Conservation (phyloP, 2,113 vertebrate species). For the Loxodonta africana region DNA sequence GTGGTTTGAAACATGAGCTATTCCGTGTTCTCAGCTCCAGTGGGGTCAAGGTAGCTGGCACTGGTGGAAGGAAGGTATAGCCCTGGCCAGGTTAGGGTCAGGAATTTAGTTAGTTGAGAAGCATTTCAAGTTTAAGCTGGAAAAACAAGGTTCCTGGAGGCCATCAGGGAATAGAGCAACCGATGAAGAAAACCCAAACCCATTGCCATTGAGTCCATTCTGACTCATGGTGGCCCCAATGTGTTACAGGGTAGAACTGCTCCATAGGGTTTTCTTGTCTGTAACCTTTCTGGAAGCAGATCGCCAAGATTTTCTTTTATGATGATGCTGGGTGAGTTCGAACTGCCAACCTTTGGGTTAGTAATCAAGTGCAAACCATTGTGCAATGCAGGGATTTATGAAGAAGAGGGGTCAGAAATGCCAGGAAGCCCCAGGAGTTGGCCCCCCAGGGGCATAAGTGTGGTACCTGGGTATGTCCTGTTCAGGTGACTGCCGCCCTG, state of each 20-base stretch:
- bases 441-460: not conserved
- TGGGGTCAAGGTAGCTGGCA: not conserved
- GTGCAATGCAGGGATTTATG: not conserved
- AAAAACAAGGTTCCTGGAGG: not conserved
- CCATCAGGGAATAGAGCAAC: not conserved
- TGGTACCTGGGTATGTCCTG: not conserved
- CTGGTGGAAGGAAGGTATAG: not conserved
- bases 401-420: not conserved
- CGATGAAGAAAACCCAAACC: not conserved
- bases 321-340: not conserved
- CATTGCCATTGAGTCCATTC: not conserved
- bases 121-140: not conserved
- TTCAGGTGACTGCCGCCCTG: not conserved
- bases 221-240: not conserved
- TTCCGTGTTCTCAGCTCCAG: not conserved
- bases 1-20: slow-evolving; percentile 44
- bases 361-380: not conserved
- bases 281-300: not conserved
- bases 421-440: not conserved
- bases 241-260: not conserved
- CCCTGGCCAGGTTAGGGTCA: not conserved
- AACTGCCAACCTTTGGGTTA: not conserved
- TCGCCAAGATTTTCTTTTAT: not conserved
- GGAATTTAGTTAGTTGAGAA: not conserved
- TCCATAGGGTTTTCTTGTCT: not conserved